Percentiles rank a stretch among this genome's conserved stretches.
Evolutionary conservation across 2,888 invertebrate species (phyloP).

Genomic region (Cerastis rubricosa): DNA sequence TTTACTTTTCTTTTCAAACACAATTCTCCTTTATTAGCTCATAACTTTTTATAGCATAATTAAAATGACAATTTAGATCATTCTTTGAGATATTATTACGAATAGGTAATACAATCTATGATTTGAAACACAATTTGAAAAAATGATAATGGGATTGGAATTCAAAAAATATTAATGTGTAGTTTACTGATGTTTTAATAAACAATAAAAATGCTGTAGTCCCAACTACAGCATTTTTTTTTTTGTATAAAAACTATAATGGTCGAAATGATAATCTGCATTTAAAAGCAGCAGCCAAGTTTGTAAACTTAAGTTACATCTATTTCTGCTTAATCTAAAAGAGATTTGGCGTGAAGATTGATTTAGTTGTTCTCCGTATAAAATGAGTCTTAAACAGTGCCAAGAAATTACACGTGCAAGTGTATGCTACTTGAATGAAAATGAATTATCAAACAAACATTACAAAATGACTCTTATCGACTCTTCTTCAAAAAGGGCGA

Average conservation of each 20-base stretch:
- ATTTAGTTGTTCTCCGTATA: slow-evolving; percentile 49
- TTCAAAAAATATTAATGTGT: not conserved
- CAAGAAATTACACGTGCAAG: slow-evolving; percentile 49
- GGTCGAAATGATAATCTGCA: not conserved
- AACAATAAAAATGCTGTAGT: too few relatives aligned
- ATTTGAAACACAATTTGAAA: slow-evolving; percentile 19
- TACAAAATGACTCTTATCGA: too few relatives aligned
- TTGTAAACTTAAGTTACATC: slow-evolving; percentile 18
- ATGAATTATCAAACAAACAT: not conserved
- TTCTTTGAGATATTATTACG: slow-evolving; percentile 9
- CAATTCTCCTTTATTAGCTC: slow-evolving; percentile 15
- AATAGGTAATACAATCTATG: not conserved
- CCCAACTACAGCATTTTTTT: too few relatives aligned
- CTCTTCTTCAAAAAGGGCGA: too few relatives aligned
- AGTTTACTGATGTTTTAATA: not conserved
- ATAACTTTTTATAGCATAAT: slow-evolving; percentile 39
- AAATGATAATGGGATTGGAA: not conserved
- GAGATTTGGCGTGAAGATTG: slow-evolving; percentile 58
- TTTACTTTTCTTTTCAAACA: slow-evolving; percentile 12
- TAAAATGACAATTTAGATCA: slow-evolving; percentile 23
- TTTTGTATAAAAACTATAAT: not conserved
- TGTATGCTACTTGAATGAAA: not conserved
- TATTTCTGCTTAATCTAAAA: slow-evolving; percentile 49
- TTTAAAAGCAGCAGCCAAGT: slow-evolving; percentile 21
- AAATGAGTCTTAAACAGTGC: slow-evolving; percentile 51